phyloP scores from a whole-genome alignment of 2,888 invertebrate species.

The Lithosia quadra region DNA sequence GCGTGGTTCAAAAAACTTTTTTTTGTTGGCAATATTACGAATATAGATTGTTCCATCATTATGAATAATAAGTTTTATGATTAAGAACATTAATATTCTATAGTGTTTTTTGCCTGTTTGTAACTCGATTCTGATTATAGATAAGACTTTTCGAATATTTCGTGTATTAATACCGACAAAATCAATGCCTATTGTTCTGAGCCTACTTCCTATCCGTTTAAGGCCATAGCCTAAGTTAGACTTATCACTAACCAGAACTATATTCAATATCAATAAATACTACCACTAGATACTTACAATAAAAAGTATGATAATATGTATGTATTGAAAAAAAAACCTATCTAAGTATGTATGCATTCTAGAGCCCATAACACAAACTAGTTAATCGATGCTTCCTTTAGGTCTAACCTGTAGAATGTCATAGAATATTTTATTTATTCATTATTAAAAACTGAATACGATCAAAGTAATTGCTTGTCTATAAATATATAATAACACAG shows the following conservation, averaged over 20 bases:
- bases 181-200: conserved; percentile 27
- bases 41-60: conserved; percentile 49
- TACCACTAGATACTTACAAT: neutral
- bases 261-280: neutral
- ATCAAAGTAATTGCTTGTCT: neutral
- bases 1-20: conserved; percentile 51
- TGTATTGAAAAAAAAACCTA: too few species aligned
- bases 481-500: neutral
- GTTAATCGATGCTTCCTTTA: too few species aligned
- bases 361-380: too few species aligned
- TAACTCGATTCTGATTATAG: conserved; percentile 44
- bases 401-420: too few species aligned
- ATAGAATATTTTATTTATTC: too few species aligned
- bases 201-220: conserved; percentile 22
- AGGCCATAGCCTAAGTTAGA: neutral
- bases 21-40: conserved; percentile 48
- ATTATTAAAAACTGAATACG: neutral
- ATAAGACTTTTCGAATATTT: conserved; percentile 36
- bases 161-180: conserved; percentile 23
- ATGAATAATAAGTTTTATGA: conserved; percentile 52
- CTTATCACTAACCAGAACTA: neutral
- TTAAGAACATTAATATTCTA: conserved; percentile 48
- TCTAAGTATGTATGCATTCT: too few species aligned
- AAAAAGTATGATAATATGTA: too few species aligned
- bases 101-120: conserved; percentile 47